A percentile compares a stretch with the other conserved stretches of the same genome.
Evolutionary conservation across 2,113 vertebrate genomes (phyloP).

Genomic region (Corythaixoides concolor): DNA sequence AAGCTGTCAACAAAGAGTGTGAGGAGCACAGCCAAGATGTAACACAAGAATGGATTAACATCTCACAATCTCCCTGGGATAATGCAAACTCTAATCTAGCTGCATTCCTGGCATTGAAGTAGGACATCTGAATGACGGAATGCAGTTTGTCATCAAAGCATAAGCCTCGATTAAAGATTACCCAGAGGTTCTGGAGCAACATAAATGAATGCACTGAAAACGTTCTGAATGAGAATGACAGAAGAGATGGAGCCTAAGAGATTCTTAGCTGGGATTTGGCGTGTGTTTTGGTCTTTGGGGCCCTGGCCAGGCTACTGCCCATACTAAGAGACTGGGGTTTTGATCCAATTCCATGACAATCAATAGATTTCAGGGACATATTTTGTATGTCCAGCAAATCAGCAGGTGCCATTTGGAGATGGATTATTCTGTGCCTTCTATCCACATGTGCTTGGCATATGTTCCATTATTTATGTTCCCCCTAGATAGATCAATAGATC

Average conservation of each 20-base stretch:
- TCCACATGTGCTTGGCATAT: not conserved
- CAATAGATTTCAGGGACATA: not conserved
- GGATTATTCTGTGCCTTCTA: not conserved
- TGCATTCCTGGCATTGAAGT: conserved; percentile 25
- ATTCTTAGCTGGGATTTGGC: not conserved
- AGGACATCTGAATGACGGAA: not conserved
- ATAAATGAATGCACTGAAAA: not conserved
- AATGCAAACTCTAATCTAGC: not conserved
- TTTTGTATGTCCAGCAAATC: not conserved
- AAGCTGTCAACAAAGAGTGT: not conserved
- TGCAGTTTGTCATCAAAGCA: not conserved
- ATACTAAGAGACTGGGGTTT: not conserved
- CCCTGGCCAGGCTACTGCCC: not conserved
- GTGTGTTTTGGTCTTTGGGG: not conserved
- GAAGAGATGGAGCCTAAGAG: not conserved
- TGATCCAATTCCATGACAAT: not conserved
- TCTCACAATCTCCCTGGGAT: conserved; percentile 2
- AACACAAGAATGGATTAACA: conserved; percentile 12
- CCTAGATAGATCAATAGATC: not conserved
- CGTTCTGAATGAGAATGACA: not conserved
- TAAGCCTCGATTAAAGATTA: not conserved
- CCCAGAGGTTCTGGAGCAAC: not conserved
- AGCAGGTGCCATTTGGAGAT: not conserved
- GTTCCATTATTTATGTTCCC: not conserved
- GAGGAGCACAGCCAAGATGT: conserved; percentile 20